These are phyloP conservation scores for Clarias pachynema DNA, from an alignment of 2,797 vertebrate genomes.

Conservation along the genomic window DNA sequence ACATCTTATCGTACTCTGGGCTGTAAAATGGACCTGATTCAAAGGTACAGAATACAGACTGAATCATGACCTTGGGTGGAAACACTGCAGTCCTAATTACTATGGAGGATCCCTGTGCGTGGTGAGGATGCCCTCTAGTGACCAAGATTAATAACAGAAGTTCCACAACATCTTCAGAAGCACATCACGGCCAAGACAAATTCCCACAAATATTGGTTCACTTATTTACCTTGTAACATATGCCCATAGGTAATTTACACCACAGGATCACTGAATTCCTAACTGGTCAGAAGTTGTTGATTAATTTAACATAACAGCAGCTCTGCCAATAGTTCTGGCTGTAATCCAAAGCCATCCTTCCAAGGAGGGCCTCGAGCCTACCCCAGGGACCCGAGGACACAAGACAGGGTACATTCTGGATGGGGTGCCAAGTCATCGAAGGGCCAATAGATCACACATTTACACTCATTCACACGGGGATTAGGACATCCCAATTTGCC, in stretches of 20 bases:
- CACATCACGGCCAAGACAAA: not conserved
- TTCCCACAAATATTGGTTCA: not conserved
- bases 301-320: not conserved
- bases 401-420: too few species aligned
- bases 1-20: slow-evolving; percentile 55
- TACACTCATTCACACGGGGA: too few species aligned
- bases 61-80: not conserved
- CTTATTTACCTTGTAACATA: not conserved
- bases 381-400: too few species aligned
- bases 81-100: not conserved
- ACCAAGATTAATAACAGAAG: slow-evolving; percentile 36
- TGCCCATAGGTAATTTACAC: not conserved
- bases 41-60: not conserved
- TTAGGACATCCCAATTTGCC: too few species aligned
- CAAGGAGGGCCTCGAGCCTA: too few species aligned
- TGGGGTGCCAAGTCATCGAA: too few species aligned
- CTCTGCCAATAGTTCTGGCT: not conserved
- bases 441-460: too few species aligned
- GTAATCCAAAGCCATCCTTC: not conserved
- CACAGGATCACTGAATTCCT: not conserved
- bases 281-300: not conserved
- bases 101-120: not conserved
- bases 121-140: slow-evolving; percentile 64
- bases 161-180: not conserved
- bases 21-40: slow-evolving; percentile 43